phyloP scores from a whole-genome alignment of 2,888 invertebrate genomes.

The Drosophila crucigera region DNA sequence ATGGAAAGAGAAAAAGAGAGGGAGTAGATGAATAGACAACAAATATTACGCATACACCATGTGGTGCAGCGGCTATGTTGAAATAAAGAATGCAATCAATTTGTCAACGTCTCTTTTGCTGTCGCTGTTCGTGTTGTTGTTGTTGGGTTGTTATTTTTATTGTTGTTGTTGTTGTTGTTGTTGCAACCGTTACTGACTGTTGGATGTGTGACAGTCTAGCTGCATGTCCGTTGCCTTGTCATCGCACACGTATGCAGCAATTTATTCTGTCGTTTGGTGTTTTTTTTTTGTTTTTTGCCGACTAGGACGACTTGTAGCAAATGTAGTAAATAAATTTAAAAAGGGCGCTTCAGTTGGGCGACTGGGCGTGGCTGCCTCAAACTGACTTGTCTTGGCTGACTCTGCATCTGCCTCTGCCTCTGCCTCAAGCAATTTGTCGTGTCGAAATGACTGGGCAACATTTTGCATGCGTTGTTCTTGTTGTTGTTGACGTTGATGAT shows the following conservation, averaged over 20 bases:
- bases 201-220: constrained; percentile 31
- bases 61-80: constrained; percentile 57
- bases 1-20: neutral
- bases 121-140: constrained; percentile 23
- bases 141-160: constrained; percentile 11
- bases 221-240: constrained; percentile 58
- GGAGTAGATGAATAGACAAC: neutral
- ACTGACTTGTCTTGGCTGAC: neutral
- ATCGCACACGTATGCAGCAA: constrained; percentile 76
- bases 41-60: constrained; percentile 71
- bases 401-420: constrained; percentile 20
- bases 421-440: constrained; percentile 59
- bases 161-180: constrained; percentile 5
- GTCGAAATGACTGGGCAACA: constrained; percentile 63
- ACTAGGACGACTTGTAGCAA: constrained; percentile 35
- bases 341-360: constrained; percentile 50
- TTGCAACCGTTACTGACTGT: constrained; percentile 33
- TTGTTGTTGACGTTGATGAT: constrained; percentile 49
- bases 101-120: constrained; percentile 70
- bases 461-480: constrained; percentile 29
- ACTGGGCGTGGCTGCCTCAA: constrained; percentile 37
- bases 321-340: constrained; percentile 75
- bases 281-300: constrained; percentile 20
- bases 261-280: constrained; percentile 68
- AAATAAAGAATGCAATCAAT: constrained; percentile 81